Evolutionary conservation across 2,113 vertebrate species (phyloP).

Genomic region (Sylvia atricapilla): DNA sequence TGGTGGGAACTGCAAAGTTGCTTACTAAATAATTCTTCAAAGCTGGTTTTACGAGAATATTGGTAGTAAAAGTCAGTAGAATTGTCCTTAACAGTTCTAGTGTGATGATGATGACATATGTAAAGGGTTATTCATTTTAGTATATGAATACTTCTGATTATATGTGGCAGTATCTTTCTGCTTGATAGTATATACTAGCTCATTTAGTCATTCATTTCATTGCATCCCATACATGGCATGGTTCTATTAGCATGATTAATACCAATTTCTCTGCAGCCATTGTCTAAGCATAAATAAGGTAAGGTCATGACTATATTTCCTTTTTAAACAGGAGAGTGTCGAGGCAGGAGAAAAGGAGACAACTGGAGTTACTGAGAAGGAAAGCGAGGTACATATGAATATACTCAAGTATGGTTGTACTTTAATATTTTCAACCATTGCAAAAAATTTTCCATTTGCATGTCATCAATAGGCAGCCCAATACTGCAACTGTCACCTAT

Average conservation of each 20-base stretch:
- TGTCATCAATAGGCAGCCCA: neutral
- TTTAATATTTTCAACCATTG: neutral
- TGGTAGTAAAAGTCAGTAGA: neutral
- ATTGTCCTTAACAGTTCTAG: neutral
- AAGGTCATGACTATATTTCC: neutral
- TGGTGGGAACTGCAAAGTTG: neutral
- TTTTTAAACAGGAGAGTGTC: constrained; percentile 57
- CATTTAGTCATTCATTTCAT: neutral
- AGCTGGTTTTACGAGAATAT: neutral
- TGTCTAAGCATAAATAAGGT: neutral
- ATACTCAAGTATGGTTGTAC: neutral
- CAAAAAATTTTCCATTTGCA: neutral
- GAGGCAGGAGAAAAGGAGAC: constrained; percentile 57
- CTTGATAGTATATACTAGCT: neutral
- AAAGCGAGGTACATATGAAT: constrained; percentile 63
- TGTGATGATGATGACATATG: neutral
- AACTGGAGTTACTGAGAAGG: constrained; percentile 63
- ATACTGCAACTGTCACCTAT: neutral
- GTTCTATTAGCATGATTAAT: neutral
- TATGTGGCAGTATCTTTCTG: neutral
- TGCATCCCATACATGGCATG: neutral
- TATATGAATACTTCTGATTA: neutral
- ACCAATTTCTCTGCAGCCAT: neutral
- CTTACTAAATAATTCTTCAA: neutral
- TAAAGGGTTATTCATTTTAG: neutral